Conservation (phyloP, 1,140 invertebrate genomes). For the Amyelois transitella region DNA sequence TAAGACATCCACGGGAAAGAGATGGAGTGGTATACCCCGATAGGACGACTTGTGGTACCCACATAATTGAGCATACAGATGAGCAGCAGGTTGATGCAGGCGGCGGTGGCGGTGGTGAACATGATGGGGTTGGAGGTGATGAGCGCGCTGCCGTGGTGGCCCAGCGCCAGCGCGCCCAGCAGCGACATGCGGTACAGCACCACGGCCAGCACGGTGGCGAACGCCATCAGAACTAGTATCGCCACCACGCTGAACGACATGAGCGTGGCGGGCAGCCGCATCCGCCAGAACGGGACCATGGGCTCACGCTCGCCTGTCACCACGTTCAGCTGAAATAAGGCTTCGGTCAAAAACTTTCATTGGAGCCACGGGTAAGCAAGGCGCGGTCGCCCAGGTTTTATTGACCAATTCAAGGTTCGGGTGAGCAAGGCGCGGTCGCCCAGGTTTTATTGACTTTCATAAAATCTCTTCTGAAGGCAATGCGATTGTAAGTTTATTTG, state of each 20-base stretch:
- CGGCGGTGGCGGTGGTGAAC: conserved; percentile 89
- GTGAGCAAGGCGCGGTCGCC: too few species aligned
- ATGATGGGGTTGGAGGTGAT: conserved; percentile 85
- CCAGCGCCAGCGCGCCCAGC: conserved; percentile 78
- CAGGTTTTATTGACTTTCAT: too few species aligned
- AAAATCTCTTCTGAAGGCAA: too few species aligned
- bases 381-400: too few species aligned
- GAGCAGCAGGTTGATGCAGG: conserved; percentile 89
- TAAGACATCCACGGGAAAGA: too few species aligned
- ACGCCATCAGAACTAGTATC: conserved; percentile 84
- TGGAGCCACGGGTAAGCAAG: too few species aligned
- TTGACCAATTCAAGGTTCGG: too few species aligned
- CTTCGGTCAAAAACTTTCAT: too few species aligned
- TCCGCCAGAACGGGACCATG: conserved; percentile 90
- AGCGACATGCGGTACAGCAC: conserved; percentile 94
- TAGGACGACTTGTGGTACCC: conserved; percentile 36
- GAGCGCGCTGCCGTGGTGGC: conserved; percentile 64
- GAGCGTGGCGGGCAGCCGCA: conserved; percentile 87
- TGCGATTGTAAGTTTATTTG: too few species aligned
- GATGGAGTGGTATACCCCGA: too few species aligned
- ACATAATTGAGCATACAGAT: conserved; percentile 92
- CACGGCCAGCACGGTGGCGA: conserved; percentile 91
- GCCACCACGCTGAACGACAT: conserved; percentile 90
- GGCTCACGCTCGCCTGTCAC: conserved; percentile 88
- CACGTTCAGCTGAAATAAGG: conserved; percentile 74